Base-by-base conservation (phyloP, 2,797 vertebrate genomes). In the Sebastes alutus region DNA sequence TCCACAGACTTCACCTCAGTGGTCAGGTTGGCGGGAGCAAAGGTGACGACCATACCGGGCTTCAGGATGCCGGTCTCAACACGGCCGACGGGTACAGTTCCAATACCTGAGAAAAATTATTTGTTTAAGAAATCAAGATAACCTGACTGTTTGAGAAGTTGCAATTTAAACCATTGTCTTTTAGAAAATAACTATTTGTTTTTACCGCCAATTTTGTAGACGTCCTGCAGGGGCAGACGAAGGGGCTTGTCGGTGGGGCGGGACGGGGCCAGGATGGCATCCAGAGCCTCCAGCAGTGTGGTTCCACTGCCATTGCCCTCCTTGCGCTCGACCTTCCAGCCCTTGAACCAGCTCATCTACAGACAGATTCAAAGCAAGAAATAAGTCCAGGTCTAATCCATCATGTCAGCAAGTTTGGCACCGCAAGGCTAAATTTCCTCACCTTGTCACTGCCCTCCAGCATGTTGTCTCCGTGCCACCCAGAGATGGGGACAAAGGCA, bases 321-420 rank as follows among this genome's bases (percentile, higher is more conserved):
- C 81, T 99, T 99, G 0, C 98, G 96, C 82, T 96, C 97, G 27
- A 99, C 94, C 87, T 97, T 97, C 98, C 98, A 99, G 6, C 98
- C 97, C 89, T 98, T 99, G 93, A 98, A 99, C 98, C 98, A 99
- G 25, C 85, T 63, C 98, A 99, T 99, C 98, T 99, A 25, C 1
- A 77, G 13, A 64, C 1, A 7, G 0, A 38, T 1, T 16, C 0
- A 52, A 5, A 67, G 2, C 1, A 1, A 49, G 11, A 1, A 1
- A 0, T 38, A 0, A 59, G n/a, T 35, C 23, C 16, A 25, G 11
- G 16, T 62, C 22, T 7, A 30, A 22, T 6, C 3, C 33, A 12
- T 0, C 16, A 10, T 3, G 1, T 70, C 3, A 0, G 63, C 14
- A n/a, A 25, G 0, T 22, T 1, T 0, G 10, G 1, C 9, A 2